Evolutionary conservation across 2,113 vertebrate species (phyloP).

Genomic region (Nycticebus coucang): DNA sequence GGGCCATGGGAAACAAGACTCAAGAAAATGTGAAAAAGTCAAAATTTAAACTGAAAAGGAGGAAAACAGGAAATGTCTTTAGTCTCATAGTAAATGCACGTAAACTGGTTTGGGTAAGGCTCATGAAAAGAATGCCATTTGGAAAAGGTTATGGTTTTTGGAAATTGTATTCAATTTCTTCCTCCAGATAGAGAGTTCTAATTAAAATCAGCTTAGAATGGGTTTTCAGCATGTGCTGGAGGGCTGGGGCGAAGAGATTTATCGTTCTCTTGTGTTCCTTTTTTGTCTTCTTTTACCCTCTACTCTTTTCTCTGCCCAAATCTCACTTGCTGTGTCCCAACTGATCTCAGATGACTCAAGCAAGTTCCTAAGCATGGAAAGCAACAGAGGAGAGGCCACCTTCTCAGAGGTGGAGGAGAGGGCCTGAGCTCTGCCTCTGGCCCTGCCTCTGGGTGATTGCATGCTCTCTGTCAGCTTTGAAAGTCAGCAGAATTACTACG

Average conservation of each 20-base stretch:
- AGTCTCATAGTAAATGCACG: background rate
- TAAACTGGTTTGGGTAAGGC: background rate
- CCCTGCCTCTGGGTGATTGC: background rate
- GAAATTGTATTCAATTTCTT: constrained; percentile 32
- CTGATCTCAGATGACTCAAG: background rate
- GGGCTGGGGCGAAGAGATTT: background rate
- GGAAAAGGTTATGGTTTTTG: constrained; percentile 17
- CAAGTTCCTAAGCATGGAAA: background rate
- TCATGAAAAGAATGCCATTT: background rate
- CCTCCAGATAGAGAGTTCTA: constrained; percentile 10
- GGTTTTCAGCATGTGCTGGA: background rate
- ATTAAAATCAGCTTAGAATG: constrained; percentile 41
- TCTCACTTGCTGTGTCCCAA: background rate
- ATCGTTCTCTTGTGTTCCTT: background rate
- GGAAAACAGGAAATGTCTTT: background rate
- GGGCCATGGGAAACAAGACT: background rate
- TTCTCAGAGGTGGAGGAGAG: background rate
- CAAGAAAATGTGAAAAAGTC: background rate
- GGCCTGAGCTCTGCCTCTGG: fast-evolving
- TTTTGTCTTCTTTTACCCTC: background rate
- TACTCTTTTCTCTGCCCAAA: background rate
- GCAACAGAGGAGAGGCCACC: background rate
- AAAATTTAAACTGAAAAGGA: background rate
- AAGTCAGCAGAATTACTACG: background rate
- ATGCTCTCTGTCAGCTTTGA: background rate